A percentile compares a stretch with the other conserved stretches of the same genome.
Evolutionary conservation across 2,888 invertebrate species (phyloP).

Genomic region (Thecophora atra): DNA sequence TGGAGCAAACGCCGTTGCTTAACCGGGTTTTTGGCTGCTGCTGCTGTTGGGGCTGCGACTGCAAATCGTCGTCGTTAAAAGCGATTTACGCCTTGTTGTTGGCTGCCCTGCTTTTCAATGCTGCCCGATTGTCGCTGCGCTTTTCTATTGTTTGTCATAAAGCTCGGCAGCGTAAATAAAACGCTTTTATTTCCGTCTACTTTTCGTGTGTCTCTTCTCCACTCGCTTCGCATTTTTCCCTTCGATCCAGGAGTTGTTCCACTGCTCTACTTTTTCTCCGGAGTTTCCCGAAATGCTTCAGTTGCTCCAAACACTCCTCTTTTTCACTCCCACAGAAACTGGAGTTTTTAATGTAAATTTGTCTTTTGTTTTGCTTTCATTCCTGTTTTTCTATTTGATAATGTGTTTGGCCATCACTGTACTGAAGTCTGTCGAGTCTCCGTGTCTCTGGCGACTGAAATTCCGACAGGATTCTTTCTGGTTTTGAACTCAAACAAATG

Average conservation of each 20-base stretch:
- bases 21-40: constrained; percentile 37
- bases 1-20: constrained; percentile 39
- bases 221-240: not conserved
- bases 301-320: not conserved
- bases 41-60: not conserved
- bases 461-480: constrained; percentile 25
- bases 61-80: not conserved
- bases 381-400: not conserved
- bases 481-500: constrained; percentile 7
- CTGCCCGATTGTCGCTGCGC: not conserved
- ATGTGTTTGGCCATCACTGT: constrained; percentile 8
- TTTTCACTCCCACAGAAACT: not conserved
- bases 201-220: too few species aligned
- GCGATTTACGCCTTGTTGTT: not conserved
- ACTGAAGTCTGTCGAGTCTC: not conserved
- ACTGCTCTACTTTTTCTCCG: not conserved
- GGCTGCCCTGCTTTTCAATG: constrained; percentile 11
- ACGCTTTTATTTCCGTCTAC: too few species aligned
- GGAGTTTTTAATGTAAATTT: not conserved
- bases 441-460: not conserved
- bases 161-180: not conserved
- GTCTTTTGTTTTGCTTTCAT: not conserved
- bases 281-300: not conserved
- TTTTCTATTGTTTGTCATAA: constrained; percentile 39
- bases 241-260: not conserved